Conservation (phyloP, 2,888 invertebrate genomes). For the Tetragnatha montana region DNA sequence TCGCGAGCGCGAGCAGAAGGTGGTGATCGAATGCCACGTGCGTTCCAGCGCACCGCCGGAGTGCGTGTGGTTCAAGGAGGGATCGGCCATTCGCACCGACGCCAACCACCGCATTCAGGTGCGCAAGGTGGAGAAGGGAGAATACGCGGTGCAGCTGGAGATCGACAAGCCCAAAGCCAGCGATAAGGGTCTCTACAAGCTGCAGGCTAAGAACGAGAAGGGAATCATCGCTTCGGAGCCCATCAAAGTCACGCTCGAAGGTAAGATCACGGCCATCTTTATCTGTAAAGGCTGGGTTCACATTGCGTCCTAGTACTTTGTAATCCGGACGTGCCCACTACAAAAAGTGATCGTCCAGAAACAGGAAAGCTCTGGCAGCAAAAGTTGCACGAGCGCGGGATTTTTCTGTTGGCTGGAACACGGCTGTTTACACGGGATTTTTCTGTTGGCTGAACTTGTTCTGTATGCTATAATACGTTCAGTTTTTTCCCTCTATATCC, state of each 20-base stretch:
- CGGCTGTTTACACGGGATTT: too few relatives aligned
- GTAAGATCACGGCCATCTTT: constrained; percentile 39
- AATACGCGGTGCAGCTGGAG: constrained; percentile 92
- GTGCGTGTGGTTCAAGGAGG: constrained; percentile 95
- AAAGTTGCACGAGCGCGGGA: too few relatives aligned
- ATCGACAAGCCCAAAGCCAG: constrained; percentile 87
- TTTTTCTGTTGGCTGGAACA: too few relatives aligned
- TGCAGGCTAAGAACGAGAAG: constrained; percentile 93
- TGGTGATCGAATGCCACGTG: constrained; percentile 94
- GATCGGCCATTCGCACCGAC: constrained; percentile 85
- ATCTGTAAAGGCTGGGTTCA: constrained; percentile 40
- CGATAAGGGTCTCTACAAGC: constrained; percentile 92
- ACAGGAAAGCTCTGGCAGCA: too few relatives aligned
- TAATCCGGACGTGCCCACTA: too few relatives aligned
- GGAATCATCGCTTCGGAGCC: constrained; percentile 92
- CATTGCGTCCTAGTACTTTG: constrained; percentile 58
- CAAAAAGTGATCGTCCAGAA: too few relatives aligned
- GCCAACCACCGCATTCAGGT: constrained; percentile 85
- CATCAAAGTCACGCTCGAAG: constrained; percentile 88
- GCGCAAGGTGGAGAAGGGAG: constrained; percentile 86
- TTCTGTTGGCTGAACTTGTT: too few relatives aligned
- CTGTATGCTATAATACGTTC: too few relatives aligned
- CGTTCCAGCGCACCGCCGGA: constrained; percentile 94
- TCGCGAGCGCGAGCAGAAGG: constrained; percentile 89
- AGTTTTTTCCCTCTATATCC: too few relatives aligned